Base-by-base conservation (phyloP, 1,140 invertebrate genomes). In the Penaeus indicus region DNA sequence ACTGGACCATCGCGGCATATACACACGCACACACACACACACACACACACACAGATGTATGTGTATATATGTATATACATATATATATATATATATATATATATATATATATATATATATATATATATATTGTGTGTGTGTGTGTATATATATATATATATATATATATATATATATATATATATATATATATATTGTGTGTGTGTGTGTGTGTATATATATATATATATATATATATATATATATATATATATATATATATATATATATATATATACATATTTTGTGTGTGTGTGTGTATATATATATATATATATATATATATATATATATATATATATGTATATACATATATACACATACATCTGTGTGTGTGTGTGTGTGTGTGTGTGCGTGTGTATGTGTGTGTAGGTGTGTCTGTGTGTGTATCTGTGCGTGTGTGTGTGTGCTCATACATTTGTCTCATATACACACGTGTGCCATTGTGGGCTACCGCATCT, bases 351-450 rank as follows among this genome's bases (percentile, higher is more conserved):
- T 32, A 32, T 32, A 32, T 32, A 32, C 2, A 32, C 2, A 32
- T 32, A 32, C 2, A 32, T 32, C 0, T 32, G 2, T 32, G 32
- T 32, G 32, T 32, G 32, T 32, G 32, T 32, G 32, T 32, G 32
- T 32, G 32, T 32, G 32, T 32, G 32, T 32, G 32, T 32, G 32
- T 32, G 21, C 21, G 75, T 78, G 75, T 80, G 78, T 80, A 38
- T 80, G 78, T 80, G 78, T 80, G 78, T 80, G 78, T 80, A 38
- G 54, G 78, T 80, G 78, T 80, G 78, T 80, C 47, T 54, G 78
- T 80, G 78, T 80, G 78, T 80, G 78, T 80, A 38, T 80, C 47
- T 80, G 78, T 80, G 32, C 54, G 27, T 69, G 8, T 69, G 27
- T 69, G 27, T 69, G 27, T 69, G 27, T n/a, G 32, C 10, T 69